Evolutionary conservation across 2,113 vertebrate genomes (phyloP).

Genomic region (Trochalopteron elliotii): DNA sequence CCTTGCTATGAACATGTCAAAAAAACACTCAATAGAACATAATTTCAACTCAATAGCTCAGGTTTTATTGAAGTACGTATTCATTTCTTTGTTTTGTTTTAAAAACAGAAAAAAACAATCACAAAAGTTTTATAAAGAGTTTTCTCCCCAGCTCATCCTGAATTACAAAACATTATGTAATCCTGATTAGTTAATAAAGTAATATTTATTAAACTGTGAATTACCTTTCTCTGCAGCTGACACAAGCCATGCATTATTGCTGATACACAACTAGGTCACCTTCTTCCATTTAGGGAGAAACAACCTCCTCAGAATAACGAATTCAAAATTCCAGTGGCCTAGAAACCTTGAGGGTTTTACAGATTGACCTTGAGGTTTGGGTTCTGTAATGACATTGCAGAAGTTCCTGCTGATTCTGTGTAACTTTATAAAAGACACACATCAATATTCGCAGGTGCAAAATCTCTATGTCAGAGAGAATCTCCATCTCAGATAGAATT

Average conservation of each 20-base stretch:
- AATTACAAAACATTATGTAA: not conserved
- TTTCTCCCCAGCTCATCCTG: not conserved
- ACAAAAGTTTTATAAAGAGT: not conserved
- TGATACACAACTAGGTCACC: not conserved
- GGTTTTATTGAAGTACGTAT: not conserved
- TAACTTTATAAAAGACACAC: not conserved
- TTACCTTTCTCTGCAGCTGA: not conserved
- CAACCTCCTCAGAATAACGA: not conserved
- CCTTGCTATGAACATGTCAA: not conserved
- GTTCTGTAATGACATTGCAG: not conserved
- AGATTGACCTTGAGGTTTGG: not conserved
- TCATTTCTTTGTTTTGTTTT: not conserved
- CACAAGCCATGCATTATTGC: not conserved
- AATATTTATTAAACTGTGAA: not conserved
- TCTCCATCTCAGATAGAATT: not conserved
- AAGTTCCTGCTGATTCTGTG: not conserved
- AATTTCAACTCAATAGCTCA: not conserved
- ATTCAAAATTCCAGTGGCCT: not conserved
- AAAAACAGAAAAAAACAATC: not conserved
- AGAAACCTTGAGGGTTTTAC: not conserved
- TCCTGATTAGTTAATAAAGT: not conserved
- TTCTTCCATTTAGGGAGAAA: not conserved
- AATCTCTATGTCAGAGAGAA: too few species aligned
- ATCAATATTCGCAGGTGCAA: not conserved
- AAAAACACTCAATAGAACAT: not conserved